phyloP scores from a whole-genome alignment of 2,888 invertebrate species.

The Platerodrilus igneus region DNA sequence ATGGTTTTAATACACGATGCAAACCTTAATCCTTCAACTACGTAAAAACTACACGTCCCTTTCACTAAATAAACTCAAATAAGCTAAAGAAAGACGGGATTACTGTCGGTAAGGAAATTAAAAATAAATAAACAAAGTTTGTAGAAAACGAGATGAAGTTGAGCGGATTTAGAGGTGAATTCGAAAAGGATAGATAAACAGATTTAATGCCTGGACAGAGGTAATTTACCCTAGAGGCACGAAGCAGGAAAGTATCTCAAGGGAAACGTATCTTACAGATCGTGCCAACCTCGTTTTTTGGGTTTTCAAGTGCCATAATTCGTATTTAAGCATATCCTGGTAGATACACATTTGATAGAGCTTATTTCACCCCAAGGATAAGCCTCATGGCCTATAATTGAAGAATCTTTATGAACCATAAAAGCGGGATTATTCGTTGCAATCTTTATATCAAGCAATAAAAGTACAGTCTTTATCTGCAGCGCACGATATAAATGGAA shows the following conservation, averaged over 20 bases:
- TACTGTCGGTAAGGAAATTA: slow-evolving; percentile 27
- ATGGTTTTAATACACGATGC: too few relatives aligned
- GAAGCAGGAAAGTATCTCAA: slow-evolving; percentile 26
- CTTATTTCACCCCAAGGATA: slow-evolving; percentile 37
- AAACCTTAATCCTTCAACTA: slow-evolving; percentile 30
- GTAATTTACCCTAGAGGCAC: slow-evolving; percentile 37
- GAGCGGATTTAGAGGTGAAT: slow-evolving; percentile 21
- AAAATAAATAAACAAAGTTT: slow-evolving; percentile 35
- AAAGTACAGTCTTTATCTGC: slow-evolving; percentile 23
- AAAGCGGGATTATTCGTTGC: slow-evolving; percentile 34
- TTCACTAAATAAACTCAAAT: slow-evolving; percentile 12
- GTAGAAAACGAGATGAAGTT: slow-evolving; percentile 20
- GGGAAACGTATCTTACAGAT: slow-evolving; percentile 34
- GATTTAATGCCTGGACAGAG: slow-evolving; percentile 38
- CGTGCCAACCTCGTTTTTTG: slow-evolving; percentile 35
- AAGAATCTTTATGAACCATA: slow-evolving; percentile 39
- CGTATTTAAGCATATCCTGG: slow-evolving; percentile 39
- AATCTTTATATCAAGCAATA: slow-evolving; percentile 33
- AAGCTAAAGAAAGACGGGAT: slow-evolving; percentile 17
- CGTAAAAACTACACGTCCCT: slow-evolving; percentile 18
- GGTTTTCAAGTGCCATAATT: slow-evolving; percentile 40
- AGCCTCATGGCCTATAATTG: slow-evolving; percentile 39
- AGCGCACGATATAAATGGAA: slow-evolving; percentile 19
- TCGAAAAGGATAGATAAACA: slow-evolving; percentile 29
- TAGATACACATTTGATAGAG: slow-evolving; percentile 40